A percentile compares a stretch with the other conserved stretches of the same genome.
Conservation (phyloP, 2,113 vertebrate genomes). For the Diphyllodes magnificus region DNA sequence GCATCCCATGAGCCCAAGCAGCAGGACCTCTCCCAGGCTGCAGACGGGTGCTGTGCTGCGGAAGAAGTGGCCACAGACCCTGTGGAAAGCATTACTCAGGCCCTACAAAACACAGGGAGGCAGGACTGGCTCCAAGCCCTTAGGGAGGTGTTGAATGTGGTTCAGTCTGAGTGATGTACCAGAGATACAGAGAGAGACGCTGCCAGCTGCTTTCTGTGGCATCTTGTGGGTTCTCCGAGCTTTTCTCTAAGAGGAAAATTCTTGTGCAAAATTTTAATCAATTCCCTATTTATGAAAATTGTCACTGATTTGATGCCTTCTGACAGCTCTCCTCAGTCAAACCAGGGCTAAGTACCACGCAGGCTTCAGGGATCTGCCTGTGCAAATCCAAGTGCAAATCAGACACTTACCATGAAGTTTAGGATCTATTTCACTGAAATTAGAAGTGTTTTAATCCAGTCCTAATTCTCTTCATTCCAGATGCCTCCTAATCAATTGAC, state of each 20-base stretch:
- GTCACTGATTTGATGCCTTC: background rate
- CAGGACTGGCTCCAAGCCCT: background rate
- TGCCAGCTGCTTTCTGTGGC: background rate
- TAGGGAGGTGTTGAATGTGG: background rate
- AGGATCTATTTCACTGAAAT: background rate
- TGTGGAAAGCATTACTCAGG: background rate
- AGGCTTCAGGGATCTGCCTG: background rate
- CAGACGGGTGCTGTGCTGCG: background rate
- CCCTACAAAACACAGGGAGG: background rate
- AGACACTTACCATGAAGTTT: background rate
- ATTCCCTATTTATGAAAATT: background rate
- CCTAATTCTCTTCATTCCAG: background rate
- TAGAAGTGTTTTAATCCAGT: background rate
- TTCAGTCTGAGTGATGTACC: background rate
- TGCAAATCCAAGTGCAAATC: background rate
- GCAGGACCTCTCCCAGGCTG: background rate
- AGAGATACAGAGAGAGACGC: accelerated
- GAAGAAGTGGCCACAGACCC: background rate
- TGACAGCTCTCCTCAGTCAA: background rate
- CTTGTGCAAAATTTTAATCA: background rate
- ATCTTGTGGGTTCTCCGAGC: background rate
- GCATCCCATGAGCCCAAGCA: background rate
- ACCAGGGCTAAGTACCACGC: background rate
- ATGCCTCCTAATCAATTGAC: background rate
- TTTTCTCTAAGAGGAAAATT: background rate